Base-by-base conservation (phyloP, 2,797 vertebrate genomes). In the Thaleichthys pacificus region DNA sequence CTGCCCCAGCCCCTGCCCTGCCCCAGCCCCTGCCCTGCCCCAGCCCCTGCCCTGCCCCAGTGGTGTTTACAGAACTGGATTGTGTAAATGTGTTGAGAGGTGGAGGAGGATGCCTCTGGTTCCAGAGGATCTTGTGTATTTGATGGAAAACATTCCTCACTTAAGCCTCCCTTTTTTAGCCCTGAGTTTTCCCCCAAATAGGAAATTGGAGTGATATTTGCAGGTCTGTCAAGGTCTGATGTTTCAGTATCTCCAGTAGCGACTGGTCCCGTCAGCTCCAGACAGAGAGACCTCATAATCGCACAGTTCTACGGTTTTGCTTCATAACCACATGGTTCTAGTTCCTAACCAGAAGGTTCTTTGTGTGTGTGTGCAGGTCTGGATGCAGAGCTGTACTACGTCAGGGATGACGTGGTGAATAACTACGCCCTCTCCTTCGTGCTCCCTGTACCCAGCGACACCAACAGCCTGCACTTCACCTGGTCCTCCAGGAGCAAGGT, bases 391-490 rank as follows among this genome's bases (percentile, higher is more conserved):
- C 90, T 99, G 77, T 99, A 96, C 78, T 99, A 99, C 0, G 96
- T 99, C 84, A 94, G 97, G 77, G 96, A 98, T 62, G 95, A 96
- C 65, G 92, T 98, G 85, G 94, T 99, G 77, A 99, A 96, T 92
- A 91, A 95, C 83, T 96, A 96, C 0, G 98, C 98, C 0, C 92
- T 99, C n/a, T 97, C 96, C 78, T 99, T 99, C 92, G 96, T 95
- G 77, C 92, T 98, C 76, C 93, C 97, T 2, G 93, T 99, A 78
- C 96, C 97, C 80, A 96, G 93, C 0, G 97, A 99, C 85, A 98
- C 96, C 85, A 97, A 95, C 93, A 97, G 91, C 80, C 94, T 99
- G 69, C 96, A 97, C 87, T 98, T 99, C 86, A 97, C 95, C 71
- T 99, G 98, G 98, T 93, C 96, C 73, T 95, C 96, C 0, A 97